Percentiles rank a stretch among this genome's conserved stretches.
phyloP scores from a whole-genome alignment of 2,888 invertebrate genomes.

The Drosophila bunnanda region DNA sequence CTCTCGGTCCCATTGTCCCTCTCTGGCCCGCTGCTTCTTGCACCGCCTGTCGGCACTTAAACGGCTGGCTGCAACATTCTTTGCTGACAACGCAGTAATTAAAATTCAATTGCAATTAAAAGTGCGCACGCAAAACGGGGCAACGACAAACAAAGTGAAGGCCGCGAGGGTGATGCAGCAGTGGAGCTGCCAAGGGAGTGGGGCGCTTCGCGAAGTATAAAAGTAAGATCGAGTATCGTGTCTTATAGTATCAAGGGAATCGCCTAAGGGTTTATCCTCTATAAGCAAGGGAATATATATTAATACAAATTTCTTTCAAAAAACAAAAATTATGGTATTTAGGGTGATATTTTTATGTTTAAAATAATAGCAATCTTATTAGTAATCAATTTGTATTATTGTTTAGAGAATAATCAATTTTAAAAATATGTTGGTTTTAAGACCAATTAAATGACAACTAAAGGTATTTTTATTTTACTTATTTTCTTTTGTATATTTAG shows the following conservation, averaged over 20 bases:
- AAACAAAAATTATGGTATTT: too few species aligned
- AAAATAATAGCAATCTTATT: too few species aligned
- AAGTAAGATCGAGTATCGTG: constrained; percentile 21
- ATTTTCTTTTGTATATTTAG: too few species aligned
- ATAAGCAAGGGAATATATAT: background rate
- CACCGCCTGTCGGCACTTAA: constrained; percentile 70
- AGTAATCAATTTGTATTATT: too few species aligned
- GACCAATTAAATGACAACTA: too few species aligned
- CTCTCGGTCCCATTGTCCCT: constrained; percentile 57
- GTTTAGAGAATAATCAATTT: too few species aligned
- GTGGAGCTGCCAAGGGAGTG: constrained; percentile 3
- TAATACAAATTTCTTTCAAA: too few species aligned
- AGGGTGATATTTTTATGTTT: too few species aligned
- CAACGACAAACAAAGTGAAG: constrained; percentile 71
- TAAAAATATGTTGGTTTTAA: too few species aligned
- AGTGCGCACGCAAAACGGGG: constrained; percentile 80
- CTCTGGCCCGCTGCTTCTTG: constrained; percentile 9
- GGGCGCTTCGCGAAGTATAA: constrained; percentile 3
- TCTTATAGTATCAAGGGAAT: too few species aligned
- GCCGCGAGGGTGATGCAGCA: constrained; percentile 32
- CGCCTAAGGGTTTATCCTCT: background rate
- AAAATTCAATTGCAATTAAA: constrained; percentile 84
- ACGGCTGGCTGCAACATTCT: constrained; percentile 82
- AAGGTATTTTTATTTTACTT: too few species aligned
- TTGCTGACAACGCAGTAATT: constrained; percentile 84